Evolutionary conservation across 2,797 vertebrate species (phyloP).

Genomic region (Eptatretus atami): DNA sequence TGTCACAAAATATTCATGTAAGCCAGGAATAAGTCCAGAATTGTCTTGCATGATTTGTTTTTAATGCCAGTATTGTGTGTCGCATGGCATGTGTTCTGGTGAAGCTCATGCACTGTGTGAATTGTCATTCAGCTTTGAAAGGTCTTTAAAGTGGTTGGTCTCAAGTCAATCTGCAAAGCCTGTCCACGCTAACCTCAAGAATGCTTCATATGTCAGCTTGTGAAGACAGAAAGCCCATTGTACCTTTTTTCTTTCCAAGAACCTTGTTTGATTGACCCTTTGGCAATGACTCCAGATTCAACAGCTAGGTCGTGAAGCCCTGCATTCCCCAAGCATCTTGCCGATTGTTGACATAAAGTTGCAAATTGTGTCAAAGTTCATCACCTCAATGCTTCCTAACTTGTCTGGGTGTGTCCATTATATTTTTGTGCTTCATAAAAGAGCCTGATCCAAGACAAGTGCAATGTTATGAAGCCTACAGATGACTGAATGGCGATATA

Average conservation of each 20-base stretch:
- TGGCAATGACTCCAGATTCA: neutral
- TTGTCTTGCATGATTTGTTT: neutral
- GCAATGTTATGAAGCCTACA: neutral
- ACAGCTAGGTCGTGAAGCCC: neutral
- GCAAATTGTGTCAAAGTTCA: neutral
- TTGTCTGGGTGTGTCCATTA: neutral
- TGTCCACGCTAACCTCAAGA: neutral
- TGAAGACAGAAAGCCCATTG: neutral
- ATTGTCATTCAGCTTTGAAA: neutral
- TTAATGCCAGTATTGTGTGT: neutral
- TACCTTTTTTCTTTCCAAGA: neutral
- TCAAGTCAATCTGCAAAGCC: constrained; percentile 1
- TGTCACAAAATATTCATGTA: too few relatives aligned
- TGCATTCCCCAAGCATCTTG: neutral
- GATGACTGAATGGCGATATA: neutral
- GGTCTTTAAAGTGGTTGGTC: neutral
- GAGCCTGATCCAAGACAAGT: neutral
- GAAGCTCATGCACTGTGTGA: neutral
- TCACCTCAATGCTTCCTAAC: neutral
- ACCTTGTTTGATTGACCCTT: neutral
- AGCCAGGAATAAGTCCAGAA: too few relatives aligned
- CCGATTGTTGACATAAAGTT: neutral
- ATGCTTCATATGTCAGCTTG: neutral
- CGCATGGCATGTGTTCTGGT: neutral
- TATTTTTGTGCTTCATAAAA: neutral